Evolutionary conservation across 1,140 invertebrate genomes (phyloP), one percentile per base, ranked within the genome.

Genomic region (Oedothorax gibbosus): DNA sequence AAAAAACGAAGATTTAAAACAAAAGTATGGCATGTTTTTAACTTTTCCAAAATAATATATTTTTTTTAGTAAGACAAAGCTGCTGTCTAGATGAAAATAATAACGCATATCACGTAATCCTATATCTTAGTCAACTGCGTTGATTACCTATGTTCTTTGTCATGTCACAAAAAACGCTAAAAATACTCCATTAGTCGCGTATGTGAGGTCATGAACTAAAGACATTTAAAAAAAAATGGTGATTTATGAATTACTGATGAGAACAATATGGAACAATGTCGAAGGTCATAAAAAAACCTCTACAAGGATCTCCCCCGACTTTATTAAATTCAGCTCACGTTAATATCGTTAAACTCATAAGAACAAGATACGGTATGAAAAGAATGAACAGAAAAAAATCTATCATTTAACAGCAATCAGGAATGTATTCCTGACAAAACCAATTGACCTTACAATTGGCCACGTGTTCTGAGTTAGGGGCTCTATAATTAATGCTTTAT

Each of bases 401-500:
- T 64, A 77, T 77, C 56, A 62, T 64, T 50, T 50, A 77, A 64
- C 49, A 15, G 75, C 60, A 50, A 50, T 77, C 35, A 64, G 56
- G 75, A 64, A 53, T 77, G 49, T 15, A 65, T 64, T 50, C n/a
- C 50, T 62, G 77, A 79, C 77, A 79, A 79, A 64, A 79, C 77
- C 77, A 68, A 79, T 66, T 79, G 62, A 68, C 68, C 80, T n/a
- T 35, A 35, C 50, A 64, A 73, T 71, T 56, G 15, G 57, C 20
- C 57, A n/a, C 80, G 12, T 21, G 68, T n/a, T 53, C 14, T n/a
- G 21, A 71, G 79, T 82, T 65, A 82, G 68, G n/a, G 7, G 56
- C 68, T 10, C 65, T 73, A 72, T 82, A 82, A 82, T 82, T 82
- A 82, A 82, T 82, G 80, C 80, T 82, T 82, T 82, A 69, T 82